Evolutionary conservation across 2,797 vertebrate genomes (phyloP).

Genomic region (Crypturellus tataupa): DNA sequence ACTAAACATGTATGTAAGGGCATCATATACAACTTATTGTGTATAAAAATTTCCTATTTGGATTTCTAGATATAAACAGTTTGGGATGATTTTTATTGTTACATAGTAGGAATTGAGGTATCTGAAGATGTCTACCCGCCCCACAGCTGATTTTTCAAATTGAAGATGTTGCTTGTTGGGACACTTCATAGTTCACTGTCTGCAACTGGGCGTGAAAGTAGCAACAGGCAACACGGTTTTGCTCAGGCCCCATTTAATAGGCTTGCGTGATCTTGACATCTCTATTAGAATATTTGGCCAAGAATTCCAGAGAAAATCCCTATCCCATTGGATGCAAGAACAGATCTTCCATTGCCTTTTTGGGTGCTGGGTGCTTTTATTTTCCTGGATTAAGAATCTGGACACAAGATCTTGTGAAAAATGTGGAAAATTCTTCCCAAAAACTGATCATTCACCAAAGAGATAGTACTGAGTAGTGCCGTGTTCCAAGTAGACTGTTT

Average conservation of each 20-base stretch:
- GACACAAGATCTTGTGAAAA: not conserved
- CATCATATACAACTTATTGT: slow-evolving; percentile 24
- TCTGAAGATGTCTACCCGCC: not conserved
- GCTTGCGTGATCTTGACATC: not conserved
- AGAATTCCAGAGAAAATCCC: not conserved
- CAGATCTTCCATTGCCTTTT: not conserved
- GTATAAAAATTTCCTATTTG: slow-evolving; percentile 8
- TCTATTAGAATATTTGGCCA: not conserved
- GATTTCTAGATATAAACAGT: slow-evolving; percentile 41
- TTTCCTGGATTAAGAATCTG: not conserved
- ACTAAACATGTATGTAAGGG: not conserved
- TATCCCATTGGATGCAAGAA: not conserved
- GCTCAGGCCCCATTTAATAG: not conserved
- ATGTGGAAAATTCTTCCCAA: not conserved
- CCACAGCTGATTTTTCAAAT: not conserved
- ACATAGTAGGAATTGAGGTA: not conserved
- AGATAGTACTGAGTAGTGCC: not conserved
- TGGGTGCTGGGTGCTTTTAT: not conserved
- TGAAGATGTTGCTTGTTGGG: slow-evolving; percentile 10
- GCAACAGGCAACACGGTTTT: not conserved
- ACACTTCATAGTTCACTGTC: not conserved
- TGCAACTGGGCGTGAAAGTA: not conserved
- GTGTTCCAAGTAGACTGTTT: not conserved
- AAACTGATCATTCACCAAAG: not conserved
- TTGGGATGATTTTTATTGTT: slow-evolving; percentile 31